Conservation (phyloP, 2,113 vertebrate genomes). For the Camarhynchus parvulus region DNA sequence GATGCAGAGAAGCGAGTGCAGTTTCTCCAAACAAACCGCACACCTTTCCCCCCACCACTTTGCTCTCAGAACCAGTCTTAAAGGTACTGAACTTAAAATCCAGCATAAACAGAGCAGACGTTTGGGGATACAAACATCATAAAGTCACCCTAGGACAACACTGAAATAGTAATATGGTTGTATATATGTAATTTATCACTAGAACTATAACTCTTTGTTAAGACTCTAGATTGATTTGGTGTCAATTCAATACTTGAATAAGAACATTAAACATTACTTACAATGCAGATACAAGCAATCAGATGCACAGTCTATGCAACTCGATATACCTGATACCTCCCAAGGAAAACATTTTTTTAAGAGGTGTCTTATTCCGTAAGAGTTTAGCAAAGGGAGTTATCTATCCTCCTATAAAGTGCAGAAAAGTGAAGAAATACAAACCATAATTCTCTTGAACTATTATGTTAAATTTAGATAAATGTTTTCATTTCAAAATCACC, state of each 20-base stretch:
- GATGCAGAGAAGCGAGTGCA: background rate
- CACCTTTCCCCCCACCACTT: background rate
- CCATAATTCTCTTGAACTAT: background rate
- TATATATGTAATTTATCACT: background rate
- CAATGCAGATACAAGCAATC: background rate
- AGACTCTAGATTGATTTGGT: background rate
- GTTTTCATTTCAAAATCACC: background rate
- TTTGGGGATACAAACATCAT: background rate
- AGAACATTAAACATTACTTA: background rate
- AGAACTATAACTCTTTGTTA: background rate
- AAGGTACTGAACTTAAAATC: background rate
- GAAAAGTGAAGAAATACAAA: background rate
- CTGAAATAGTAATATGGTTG: background rate
- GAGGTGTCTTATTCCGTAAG: background rate
- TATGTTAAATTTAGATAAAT: background rate
- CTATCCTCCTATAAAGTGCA: background rate
- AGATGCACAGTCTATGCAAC: background rate
- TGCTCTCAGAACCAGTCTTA: background rate
- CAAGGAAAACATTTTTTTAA: background rate
- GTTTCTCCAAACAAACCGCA: background rate
- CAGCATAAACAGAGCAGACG: background rate
- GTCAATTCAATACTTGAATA: background rate
- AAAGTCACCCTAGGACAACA: background rate
- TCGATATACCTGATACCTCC: fast-evolving
- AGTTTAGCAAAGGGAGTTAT: background rate